Base-by-base conservation (phyloP, 2,797 vertebrate genomes). In the Diglossa cyanea region DNA sequence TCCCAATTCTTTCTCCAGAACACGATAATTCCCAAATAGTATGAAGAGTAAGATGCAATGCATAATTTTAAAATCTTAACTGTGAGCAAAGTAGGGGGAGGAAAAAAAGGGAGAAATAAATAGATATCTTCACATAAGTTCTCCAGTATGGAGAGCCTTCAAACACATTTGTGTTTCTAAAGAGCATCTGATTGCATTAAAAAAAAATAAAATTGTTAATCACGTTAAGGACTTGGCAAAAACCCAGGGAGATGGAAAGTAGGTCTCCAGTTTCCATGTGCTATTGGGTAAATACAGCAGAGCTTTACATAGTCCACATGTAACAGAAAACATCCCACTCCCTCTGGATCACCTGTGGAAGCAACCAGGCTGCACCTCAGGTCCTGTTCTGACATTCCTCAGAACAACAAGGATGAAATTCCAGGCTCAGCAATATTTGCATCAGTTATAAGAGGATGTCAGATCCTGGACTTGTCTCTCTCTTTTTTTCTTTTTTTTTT, bases 1-100 rank as follows among this genome's bases (percentile, higher is more conserved):
- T 88, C 78, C 50, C 18, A 57, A 74, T 91, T 96, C 51, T 96
- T 73, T 85, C 68, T 92, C 60, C 73, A 88, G 77, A 96, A 95
- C 53, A 37, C 9, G 3, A 86, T 74, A 30, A 39, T 86, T 93
- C 75, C 65, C 26, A 91, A 82, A 92, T 30, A 94, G 37, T 57
- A 92, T 83, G 13, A 86, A 82, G 23, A 79, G 9, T n/a, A 94
- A 67, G 19, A 87, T 18, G 10, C 20, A 84, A 47, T 24, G 39
- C 4, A 35, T 11, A n/a, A 8, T 55, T 77, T 82, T 58, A 57
- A 85, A 55, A 31, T 14, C 13, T 76, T 73, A 65, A 78, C 10
- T 61, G 14, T n/a, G 51, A 66, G 19, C 6, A 58, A 68, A 84
- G 31, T 6, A 35, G 6, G 20, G 20, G 3, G 0, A 1, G 5